phyloP scores from a whole-genome alignment of 2,888 invertebrate species.

The Clitarchus hookeri region DNA sequence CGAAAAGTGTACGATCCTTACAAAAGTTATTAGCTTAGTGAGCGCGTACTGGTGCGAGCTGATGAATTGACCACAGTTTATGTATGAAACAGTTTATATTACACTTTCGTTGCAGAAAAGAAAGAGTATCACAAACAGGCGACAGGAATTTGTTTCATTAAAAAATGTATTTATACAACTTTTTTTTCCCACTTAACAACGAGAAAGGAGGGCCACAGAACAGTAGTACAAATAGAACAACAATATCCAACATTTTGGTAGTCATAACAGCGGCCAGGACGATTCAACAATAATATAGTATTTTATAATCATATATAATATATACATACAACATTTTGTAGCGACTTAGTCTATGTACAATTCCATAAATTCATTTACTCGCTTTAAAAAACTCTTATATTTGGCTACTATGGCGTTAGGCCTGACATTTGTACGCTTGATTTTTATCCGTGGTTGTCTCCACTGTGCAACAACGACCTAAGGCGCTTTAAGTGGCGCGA shows the following conservation, averaged over 20 bases:
- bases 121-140: background rate
- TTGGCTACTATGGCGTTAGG: constrained; percentile 47
- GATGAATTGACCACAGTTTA: background rate
- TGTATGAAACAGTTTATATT: background rate
- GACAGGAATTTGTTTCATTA: constrained; percentile 45
- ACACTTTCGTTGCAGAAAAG: background rate
- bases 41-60: background rate
- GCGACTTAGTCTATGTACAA: constrained; percentile 33
- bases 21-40: background rate
- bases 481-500: background rate
- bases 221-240: constrained; percentile 36
- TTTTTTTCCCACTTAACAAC: constrained; percentile 34
- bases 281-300: constrained; percentile 52
- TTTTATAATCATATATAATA: constrained; percentile 38
- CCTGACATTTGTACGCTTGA: constrained; percentile 55
- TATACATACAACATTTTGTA: constrained; percentile 35
- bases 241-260: constrained; percentile 28
- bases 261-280: constrained; percentile 50
- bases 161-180: constrained; percentile 15
- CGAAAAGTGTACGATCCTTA: background rate
- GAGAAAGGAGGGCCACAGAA: constrained; percentile 40
- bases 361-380: constrained; percentile 26
- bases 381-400: constrained; percentile 32
- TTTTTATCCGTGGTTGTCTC: constrained; percentile 44
- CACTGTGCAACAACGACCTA: constrained; percentile 32